These are phyloP conservation scores for Caenorhabditis afra DNA, from an alignment of 2,888 invertebrate species.

Conservation along the genomic window DNA sequence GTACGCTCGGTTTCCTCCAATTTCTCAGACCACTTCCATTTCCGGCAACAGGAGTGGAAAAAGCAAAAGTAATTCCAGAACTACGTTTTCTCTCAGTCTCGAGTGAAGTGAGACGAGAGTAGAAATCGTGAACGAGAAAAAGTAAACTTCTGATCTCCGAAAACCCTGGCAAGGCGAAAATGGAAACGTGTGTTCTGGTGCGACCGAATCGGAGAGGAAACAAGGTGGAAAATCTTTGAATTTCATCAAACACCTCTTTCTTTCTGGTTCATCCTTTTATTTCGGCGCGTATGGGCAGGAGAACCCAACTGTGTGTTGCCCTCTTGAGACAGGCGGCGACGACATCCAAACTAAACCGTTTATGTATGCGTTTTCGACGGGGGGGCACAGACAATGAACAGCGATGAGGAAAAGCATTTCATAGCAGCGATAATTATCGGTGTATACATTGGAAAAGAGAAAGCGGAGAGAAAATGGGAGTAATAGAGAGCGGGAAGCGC, in stretches of 20 bases:
- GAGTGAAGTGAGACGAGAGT: no score
- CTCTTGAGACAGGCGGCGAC: constrained; percentile 22
- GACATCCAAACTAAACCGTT: constrained; percentile 19
- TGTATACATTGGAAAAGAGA: not conserved
- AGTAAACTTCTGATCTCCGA: no score
- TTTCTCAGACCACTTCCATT: no score
- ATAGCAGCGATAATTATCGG: not conserved
- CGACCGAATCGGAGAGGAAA: constrained; percentile 16
- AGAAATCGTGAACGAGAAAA: no score
- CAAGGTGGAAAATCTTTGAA: constrained; percentile 20
- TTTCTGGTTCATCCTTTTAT: not conserved
- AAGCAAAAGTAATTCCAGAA: no score
- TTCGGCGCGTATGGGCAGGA: constrained; percentile 2
- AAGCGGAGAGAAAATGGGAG: not conserved
- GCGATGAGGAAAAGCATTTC: constrained; percentile 1
- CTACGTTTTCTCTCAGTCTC: no score
- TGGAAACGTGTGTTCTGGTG: constrained; percentile 31
- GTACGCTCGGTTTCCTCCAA: no score
- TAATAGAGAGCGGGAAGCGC: constrained; percentile 2
- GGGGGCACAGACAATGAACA: constrained; percentile 6
- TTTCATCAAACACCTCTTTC: constrained; percentile 42
- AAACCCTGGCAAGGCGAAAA: no score
- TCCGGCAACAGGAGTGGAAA: no score
- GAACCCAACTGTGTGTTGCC: constrained; percentile 40
- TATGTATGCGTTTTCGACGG: constrained; percentile 20